These are phyloP conservation scores for Micropoecilia bifurca DNA, from an alignment of 2,797 vertebrate genomes.

Conservation along the genomic window DNA sequence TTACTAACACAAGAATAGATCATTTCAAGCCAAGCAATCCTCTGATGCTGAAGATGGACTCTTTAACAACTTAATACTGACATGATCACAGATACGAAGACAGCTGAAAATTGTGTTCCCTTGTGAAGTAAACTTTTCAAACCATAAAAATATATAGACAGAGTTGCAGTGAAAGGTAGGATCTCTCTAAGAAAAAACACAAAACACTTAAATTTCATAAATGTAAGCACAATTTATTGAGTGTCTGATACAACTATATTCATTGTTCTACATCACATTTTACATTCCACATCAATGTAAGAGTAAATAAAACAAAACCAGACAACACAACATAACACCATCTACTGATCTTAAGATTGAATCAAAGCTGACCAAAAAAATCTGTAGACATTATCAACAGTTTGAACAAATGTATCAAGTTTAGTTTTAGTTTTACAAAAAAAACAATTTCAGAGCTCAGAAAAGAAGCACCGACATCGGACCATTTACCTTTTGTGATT, in stretches of 20 bases:
- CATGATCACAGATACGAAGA: neutral
- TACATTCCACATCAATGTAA: slow-evolving; percentile 76
- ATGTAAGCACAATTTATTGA: slow-evolving; percentile 75
- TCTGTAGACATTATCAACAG: slow-evolving; percentile 74
- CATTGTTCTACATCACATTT: slow-evolving; percentile 69
- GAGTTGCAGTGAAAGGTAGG: neutral
- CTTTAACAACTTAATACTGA: neutral
- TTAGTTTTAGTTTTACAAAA: slow-evolving; percentile 79
- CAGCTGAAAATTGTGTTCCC: no score
- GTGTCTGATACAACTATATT: slow-evolving; percentile 59
- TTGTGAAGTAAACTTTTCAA: neutral
- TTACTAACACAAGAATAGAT: neutral
- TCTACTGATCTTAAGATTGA: slow-evolving; percentile 65
- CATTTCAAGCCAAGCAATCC: neutral
- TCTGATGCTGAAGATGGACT: neutral
- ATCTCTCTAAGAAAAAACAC: slow-evolving; percentile 1
- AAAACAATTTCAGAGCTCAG: slow-evolving; percentile 51
- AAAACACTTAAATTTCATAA: slow-evolving; percentile 17
- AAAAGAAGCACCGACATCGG: slow-evolving; percentile 33
- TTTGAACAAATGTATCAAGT: slow-evolving; percentile 70
- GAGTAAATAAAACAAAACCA: slow-evolving; percentile 65
- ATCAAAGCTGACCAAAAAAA: slow-evolving; percentile 66
- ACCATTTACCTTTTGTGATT: slow-evolving; percentile 9
- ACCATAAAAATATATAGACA: neutral
- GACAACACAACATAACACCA: slow-evolving; percentile 62